Evolutionary conservation across 2,797 vertebrate genomes (phyloP).

Genomic region (Myotis myotis): DNA sequence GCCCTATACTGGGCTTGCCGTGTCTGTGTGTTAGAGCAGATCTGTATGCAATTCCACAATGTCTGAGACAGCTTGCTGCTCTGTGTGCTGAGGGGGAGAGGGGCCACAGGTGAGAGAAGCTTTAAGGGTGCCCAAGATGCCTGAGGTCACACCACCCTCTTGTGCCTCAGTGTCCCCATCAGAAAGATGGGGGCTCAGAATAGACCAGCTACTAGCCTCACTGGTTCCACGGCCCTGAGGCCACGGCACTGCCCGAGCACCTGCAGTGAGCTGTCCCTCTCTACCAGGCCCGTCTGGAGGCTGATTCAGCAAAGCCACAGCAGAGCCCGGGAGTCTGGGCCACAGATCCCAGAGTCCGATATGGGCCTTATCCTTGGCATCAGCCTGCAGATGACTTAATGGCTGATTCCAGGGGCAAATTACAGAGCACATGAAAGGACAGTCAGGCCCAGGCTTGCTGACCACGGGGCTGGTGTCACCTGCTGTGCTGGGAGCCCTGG

Average conservation of each 20-base stretch:
- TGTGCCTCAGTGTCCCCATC: not conserved
- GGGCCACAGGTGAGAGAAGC: not conserved
- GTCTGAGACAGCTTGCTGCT: not conserved
- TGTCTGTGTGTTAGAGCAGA: not conserved
- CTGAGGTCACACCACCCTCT: not conserved
- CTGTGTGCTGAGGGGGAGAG: not conserved
- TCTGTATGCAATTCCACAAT: not conserved
- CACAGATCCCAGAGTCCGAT: conserved; percentile 69
- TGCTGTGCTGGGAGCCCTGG: not conserved
- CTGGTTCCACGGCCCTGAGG: not conserved
- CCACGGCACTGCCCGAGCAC: not conserved
- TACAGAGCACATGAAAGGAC: conserved; percentile 56
- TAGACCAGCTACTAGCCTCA: not conserved
- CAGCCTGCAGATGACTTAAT: conserved; percentile 55
- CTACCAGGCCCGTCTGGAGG: conserved; percentile 12
- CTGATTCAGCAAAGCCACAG: conserved; percentile 49
- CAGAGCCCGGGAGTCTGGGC: conserved; percentile 69
- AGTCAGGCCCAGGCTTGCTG: conserved; percentile 63
- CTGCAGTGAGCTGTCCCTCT: not conserved
- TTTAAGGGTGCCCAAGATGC: not conserved
- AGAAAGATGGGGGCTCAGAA: not conserved
- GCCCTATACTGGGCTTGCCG: too few relatives aligned
- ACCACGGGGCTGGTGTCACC: conserved; percentile 29
- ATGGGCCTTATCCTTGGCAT: conserved; percentile 70
- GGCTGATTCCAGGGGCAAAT: conserved; percentile 68